Conservation (phyloP, 1,140 invertebrate genomes). For the Pomacea maculata region DNA sequence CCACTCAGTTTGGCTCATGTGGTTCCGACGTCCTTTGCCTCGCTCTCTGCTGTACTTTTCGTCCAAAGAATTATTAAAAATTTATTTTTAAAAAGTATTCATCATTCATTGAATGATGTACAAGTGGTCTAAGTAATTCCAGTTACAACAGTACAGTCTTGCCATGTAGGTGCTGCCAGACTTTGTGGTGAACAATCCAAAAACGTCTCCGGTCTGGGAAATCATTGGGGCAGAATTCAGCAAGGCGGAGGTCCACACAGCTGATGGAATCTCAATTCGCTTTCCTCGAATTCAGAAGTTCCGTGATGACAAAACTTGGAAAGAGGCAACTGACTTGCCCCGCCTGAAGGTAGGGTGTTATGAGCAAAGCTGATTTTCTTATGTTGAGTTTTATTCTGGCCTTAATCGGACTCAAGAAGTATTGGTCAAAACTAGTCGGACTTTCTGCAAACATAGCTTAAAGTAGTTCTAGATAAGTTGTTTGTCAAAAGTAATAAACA, state of each 20-base stretch:
- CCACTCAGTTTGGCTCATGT: too few relatives aligned
- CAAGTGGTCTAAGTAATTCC: too few relatives aligned
- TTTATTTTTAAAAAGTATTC: too few relatives aligned
- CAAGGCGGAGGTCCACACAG: slow-evolving; percentile 86
- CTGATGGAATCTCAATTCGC: slow-evolving; percentile 89
- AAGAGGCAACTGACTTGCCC: slow-evolving; percentile 81
- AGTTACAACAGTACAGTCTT: too few relatives aligned
- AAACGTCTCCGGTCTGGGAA: slow-evolving; percentile 90
- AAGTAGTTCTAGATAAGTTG: background rate
- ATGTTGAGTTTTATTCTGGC: background rate
- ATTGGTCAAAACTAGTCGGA: background rate
- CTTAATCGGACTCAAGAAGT: background rate
- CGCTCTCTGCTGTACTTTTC: too few relatives aligned
- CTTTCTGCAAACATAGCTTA: background rate
- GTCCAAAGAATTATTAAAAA: too few relatives aligned
- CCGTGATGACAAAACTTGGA: slow-evolving; percentile 84
- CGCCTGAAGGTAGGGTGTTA: slow-evolving; percentile 70
- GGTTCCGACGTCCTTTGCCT: too few relatives aligned
- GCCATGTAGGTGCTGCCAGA: slow-evolving; percentile 84
- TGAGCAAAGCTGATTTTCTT: background rate
- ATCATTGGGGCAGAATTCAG: slow-evolving; percentile 93
- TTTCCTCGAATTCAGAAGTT: slow-evolving; percentile 89
- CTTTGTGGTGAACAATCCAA: slow-evolving; percentile 85
- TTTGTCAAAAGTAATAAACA: too few relatives aligned
- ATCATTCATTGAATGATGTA: too few relatives aligned